Conservation (phyloP, 2,113 vertebrate species). For the Dasyornis broadbenti region DNA sequence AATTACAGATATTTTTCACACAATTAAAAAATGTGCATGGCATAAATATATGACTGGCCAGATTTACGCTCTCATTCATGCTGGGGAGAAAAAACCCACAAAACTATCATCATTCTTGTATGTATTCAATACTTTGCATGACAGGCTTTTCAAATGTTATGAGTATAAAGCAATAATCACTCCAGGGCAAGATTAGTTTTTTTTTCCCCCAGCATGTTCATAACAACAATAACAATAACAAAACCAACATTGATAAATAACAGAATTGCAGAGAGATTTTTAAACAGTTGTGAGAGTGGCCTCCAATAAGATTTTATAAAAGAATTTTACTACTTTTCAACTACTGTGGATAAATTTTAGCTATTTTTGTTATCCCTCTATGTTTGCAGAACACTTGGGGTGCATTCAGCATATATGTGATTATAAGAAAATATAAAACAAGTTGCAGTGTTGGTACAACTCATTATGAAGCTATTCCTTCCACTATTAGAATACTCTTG, state of each 20-base stretch:
- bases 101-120: background rate
- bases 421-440: background rate
- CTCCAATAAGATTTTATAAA: background rate
- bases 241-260: constrained; percentile 1
- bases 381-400: background rate
- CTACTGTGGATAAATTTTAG: background rate
- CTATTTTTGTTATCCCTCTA: background rate
- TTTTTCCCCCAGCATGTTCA: constrained; percentile 12
- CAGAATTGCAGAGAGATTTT: background rate
- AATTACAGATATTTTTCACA: constrained; percentile 4
- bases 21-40: constrained; percentile 45
- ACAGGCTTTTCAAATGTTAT: constrained; percentile 39
- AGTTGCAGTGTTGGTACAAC: background rate
- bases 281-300: background rate
- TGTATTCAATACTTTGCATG: constrained; percentile 14
- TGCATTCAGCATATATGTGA: background rate
- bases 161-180: constrained; percentile 40
- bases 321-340: background rate
- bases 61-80: background rate
- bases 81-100: background rate
- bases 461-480: background rate
- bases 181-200: constrained; percentile 14
- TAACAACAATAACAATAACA: background rate
- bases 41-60: constrained; percentile 15
- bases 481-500: background rate